Percentiles rank a stretch among this genome's conserved stretches.
phyloP scores from a whole-genome alignment of 2,888 invertebrate genomes.

The Sphaerophoria taeniata region DNA sequence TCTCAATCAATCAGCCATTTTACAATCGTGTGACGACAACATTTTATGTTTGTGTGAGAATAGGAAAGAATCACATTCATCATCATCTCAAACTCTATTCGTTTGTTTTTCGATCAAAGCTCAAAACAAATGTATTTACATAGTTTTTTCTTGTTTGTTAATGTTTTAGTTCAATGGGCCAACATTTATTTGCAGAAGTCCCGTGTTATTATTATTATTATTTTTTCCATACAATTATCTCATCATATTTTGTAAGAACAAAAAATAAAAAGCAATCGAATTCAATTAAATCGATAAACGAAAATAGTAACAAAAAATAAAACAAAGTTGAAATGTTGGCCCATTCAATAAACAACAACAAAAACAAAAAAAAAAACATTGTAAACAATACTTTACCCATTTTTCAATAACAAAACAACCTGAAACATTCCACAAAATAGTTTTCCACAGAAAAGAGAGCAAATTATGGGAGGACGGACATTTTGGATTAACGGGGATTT shows the following conservation, averaged over 20 bases:
- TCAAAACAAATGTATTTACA: slow-evolving; percentile 43
- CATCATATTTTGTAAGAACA: no score
- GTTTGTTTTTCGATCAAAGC: neutral
- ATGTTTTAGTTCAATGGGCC: slow-evolving; percentile 42
- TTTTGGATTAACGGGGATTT: neutral
- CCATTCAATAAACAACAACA: slow-evolving; percentile 48
- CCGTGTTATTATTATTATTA: slow-evolving; percentile 11
- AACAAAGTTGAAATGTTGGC: slow-evolving; percentile 67
- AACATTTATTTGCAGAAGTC: slow-evolving; percentile 22
- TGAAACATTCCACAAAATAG: slow-evolving; percentile 30
- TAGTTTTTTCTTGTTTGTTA: slow-evolving; percentile 19
- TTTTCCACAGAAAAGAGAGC: slow-evolving; percentile 18
- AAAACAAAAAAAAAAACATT: slow-evolving; percentile 21
- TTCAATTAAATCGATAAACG: no score
- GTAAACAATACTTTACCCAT: slow-evolving; percentile 67
- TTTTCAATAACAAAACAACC: slow-evolving; percentile 27
- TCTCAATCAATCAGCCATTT: slow-evolving; percentile 45
- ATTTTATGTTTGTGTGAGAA: slow-evolving; percentile 16
- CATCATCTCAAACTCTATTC: slow-evolving; percentile 20
- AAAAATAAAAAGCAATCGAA: no score
- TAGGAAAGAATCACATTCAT: slow-evolving; percentile 29
- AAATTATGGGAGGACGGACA: slow-evolving; percentile 22
- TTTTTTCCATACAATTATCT: no score
- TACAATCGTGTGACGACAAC: slow-evolving; percentile 49
- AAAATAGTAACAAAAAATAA: neutral